A percentile compares a stretch with the other conserved stretches of the same genome.
phyloP scores from a whole-genome alignment of 2,888 invertebrate genomes.

The Timema podura region DNA sequence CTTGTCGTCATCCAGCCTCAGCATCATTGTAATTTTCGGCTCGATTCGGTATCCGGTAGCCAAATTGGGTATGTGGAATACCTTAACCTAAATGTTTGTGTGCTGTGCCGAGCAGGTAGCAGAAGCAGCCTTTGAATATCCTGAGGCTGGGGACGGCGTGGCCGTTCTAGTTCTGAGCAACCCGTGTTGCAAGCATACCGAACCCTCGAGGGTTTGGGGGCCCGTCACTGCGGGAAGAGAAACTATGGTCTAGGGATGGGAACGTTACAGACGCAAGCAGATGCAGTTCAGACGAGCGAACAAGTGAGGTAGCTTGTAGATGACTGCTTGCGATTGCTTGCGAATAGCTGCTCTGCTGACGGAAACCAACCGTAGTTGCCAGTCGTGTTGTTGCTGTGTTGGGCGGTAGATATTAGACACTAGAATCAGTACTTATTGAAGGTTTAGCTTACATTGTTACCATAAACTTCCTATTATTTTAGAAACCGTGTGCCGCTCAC shows the following conservation, averaged over 20 bases:
- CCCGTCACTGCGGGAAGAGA: conserved; percentile 31
- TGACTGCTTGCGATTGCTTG: conserved; percentile 33
- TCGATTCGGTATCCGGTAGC: not conserved
- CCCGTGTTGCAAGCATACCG: conserved; percentile 33
- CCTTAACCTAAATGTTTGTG: conserved; percentile 27
- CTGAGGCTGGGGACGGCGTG: conserved; percentile 32
- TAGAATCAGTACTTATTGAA: conserved; percentile 30
- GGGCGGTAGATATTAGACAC: conserved; percentile 30
- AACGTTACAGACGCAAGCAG: conserved; percentile 27
- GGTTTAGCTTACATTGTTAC: conserved; percentile 30
- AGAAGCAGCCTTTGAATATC: conserved; percentile 30
- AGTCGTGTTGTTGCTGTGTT: conserved; percentile 32
- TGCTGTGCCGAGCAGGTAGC: conserved; percentile 32
- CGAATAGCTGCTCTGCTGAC: conserved; percentile 31
- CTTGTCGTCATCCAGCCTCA: too few relatives aligned
- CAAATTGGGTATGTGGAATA: not conserved
- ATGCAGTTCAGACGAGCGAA: conserved; percentile 25
- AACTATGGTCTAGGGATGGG: conserved; percentile 32
- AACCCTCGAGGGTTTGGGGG: conserved; percentile 32
- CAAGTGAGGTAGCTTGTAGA: conserved; percentile 34
- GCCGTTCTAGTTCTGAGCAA: conserved; percentile 34
- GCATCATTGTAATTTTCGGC: too few relatives aligned
- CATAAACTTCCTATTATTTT: conserved; percentile 28
- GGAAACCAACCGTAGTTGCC: conserved; percentile 31
- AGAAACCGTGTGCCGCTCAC: conserved; percentile 30